These are phyloP conservation scores for Myathropa florea DNA, from an alignment of 2,888 invertebrate species.

Conservation along the genomic window DNA sequence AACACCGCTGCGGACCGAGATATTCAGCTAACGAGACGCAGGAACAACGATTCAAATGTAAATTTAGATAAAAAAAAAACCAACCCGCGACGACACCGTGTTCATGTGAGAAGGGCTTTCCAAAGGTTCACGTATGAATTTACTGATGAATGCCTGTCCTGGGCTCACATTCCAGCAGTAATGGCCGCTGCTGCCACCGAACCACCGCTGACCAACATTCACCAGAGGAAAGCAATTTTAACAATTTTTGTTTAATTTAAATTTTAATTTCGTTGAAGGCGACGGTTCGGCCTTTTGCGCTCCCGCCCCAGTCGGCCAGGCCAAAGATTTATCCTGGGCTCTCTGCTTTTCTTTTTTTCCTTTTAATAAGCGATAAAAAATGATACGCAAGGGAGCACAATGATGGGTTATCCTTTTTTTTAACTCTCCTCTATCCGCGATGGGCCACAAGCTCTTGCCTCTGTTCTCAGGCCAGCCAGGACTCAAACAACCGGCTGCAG, in stretches of 20 bases:
- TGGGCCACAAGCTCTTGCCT: not conserved
- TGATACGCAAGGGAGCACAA: constrained; percentile 51
- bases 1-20: too few species aligned
- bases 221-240: constrained; percentile 61
- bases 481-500: constrained; percentile 15
- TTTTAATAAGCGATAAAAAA: constrained; percentile 65
- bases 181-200: not conserved
- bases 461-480: not conserved
- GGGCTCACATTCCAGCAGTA: not conserved
- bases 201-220: not conserved
- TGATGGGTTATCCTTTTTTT: constrained; percentile 60
- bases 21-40: not conserved
- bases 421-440: not conserved
- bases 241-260: constrained; percentile 68
- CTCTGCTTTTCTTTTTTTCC: constrained; percentile 19
- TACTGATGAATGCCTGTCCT: constrained; percentile 48
- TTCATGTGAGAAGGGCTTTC: not conserved
- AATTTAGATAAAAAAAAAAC: constrained; percentile 17
- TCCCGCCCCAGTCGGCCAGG: too few species aligned
- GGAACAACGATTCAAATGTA: constrained; percentile 19
- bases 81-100: not conserved
- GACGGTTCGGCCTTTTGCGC: not conserved
- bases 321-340: constrained; percentile 59
- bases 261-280: constrained; percentile 56
- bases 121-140: constrained; percentile 7